Conservation (phyloP, 1,140 invertebrate genomes). For the Scaptodrosophila lebanonensis region DNA sequence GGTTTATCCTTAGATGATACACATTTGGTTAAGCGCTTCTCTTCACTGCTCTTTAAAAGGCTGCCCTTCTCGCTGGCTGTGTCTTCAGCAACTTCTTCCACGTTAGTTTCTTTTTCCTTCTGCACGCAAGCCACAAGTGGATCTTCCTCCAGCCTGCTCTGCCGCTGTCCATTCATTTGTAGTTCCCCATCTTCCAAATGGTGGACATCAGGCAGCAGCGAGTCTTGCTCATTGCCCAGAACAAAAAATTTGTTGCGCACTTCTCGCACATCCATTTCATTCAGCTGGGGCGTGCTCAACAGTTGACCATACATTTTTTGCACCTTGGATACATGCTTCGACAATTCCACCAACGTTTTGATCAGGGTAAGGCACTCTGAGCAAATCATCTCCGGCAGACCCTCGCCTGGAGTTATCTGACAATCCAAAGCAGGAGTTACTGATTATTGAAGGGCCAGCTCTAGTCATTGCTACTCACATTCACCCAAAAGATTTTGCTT, state of each 20-base stretch:
- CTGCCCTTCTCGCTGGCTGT: not conserved
- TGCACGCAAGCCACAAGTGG: slow-evolving; percentile 38
- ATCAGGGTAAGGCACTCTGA: slow-evolving; percentile 55
- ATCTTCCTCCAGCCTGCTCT: slow-evolving; percentile 44
- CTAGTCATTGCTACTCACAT: slow-evolving; percentile 34
- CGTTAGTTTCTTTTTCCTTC: not conserved
- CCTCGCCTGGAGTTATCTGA: slow-evolving; percentile 50
- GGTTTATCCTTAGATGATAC: too few relatives aligned
- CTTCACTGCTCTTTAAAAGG: not conserved
- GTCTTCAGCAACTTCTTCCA: not conserved
- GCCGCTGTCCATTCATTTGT: slow-evolving; percentile 40
- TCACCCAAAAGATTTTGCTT: slow-evolving; percentile 64
- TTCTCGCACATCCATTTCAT: slow-evolving; percentile 33
- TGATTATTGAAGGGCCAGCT: not conserved
- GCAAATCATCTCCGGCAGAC: slow-evolving; percentile 58
- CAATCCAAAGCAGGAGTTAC: not conserved
- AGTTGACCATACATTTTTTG: slow-evolving; percentile 56
- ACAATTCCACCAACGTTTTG: slow-evolving; percentile 57
- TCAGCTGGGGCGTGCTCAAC: slow-evolving; percentile 19
- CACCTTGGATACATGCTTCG: slow-evolving; percentile 53
- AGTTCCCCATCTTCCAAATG: slow-evolving; percentile 53
- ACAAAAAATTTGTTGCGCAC: slow-evolving; percentile 38
- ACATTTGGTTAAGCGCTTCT: too few relatives aligned
- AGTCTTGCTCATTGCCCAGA: slow-evolving; percentile 35
- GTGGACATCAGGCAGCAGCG: slow-evolving; percentile 48